These are phyloP conservation scores for Trematocara stigmaticum DNA, from an alignment of 2,113 vertebrate species.

Conservation along the genomic window DNA sequence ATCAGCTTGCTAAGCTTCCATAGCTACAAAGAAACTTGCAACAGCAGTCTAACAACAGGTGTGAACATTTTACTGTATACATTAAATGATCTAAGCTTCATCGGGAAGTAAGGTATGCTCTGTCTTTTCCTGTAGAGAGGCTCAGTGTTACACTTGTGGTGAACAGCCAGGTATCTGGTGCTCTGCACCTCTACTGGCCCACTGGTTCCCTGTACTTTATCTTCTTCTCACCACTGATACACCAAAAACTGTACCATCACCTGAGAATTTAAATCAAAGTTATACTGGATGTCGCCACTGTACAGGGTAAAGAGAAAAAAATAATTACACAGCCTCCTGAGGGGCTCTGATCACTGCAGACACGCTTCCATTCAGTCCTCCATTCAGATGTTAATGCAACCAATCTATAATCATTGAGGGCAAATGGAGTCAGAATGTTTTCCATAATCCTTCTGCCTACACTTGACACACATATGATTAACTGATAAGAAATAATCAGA, in stretches of 20 bases:
- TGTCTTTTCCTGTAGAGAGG: not conserved
- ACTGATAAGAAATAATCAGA: not conserved
- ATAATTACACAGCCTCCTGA: not conserved
- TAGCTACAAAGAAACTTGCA: not conserved
- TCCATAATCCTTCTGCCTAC: not conserved
- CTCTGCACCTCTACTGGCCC: not conserved
- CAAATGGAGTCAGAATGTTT: not conserved
- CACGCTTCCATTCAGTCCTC: not conserved
- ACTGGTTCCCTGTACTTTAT: not conserved
- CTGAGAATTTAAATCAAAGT: not conserved
- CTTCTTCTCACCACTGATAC: not conserved
- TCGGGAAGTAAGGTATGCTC: not conserved
- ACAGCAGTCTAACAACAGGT: not conserved
- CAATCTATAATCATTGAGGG: not conserved
- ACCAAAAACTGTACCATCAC: not conserved
- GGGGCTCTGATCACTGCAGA: not conserved
- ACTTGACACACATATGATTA: not conserved
- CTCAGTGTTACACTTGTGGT: not conserved
- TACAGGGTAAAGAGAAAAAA: not conserved
- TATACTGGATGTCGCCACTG: not conserved
- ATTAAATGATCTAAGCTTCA: not conserved
- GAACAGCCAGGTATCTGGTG: not conserved
- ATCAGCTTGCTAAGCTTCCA: not conserved
- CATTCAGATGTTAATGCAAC: not conserved
- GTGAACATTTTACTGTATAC: not conserved